These are phyloP conservation scores for Takifugu bimaculatus DNA, from an alignment of 2,113 vertebrate genomes.

Conservation along the genomic window DNA sequence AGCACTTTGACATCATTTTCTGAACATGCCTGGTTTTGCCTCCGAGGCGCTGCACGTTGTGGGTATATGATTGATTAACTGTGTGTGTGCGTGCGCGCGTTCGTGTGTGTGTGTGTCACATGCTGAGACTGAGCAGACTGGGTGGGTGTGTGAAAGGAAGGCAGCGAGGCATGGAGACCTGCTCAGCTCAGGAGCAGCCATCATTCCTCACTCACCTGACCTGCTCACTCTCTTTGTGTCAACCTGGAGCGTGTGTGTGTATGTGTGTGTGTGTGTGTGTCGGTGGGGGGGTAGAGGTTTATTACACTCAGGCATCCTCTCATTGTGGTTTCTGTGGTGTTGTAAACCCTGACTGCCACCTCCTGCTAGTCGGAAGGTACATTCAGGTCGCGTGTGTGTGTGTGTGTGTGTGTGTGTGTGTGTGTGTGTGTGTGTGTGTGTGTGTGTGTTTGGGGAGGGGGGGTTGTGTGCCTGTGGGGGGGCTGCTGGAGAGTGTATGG, in stretches of 20 bases:
- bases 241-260: slow-evolving; percentile 42
- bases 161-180: slow-evolving; percentile 71
- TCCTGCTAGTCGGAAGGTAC: slow-evolving; percentile 7
- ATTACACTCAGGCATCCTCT: too few relatives aligned
- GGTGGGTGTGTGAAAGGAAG: slow-evolving; percentile 73
- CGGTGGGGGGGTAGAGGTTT: not conserved
- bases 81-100: slow-evolving; percentile 44
- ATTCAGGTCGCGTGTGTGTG: slow-evolving; percentile 43
- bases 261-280: slow-evolving; percentile 15
- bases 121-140: slow-evolving; percentile 71
- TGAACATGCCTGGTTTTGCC: slow-evolving; percentile 29
- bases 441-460: slow-evolving; percentile 27
- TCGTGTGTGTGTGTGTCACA: slow-evolving; percentile 30
- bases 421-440: slow-evolving; percentile 47
- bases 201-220: slow-evolving; percentile 77
- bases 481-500: slow-evolving; percentile 72
- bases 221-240: slow-evolving; percentile 72
- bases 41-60: slow-evolving; percentile 50
- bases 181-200: slow-evolving; percentile 66
- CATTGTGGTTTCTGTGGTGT: not conserved
- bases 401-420: slow-evolving; percentile 48
- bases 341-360: slow-evolving; percentile 5
- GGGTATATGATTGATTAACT: slow-evolving; percentile 68
- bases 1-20: not conserved
- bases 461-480: slow-evolving; percentile 52